Conservation (phyloP, 1,140 invertebrate genomes). For the Thrips palmi region DNA sequence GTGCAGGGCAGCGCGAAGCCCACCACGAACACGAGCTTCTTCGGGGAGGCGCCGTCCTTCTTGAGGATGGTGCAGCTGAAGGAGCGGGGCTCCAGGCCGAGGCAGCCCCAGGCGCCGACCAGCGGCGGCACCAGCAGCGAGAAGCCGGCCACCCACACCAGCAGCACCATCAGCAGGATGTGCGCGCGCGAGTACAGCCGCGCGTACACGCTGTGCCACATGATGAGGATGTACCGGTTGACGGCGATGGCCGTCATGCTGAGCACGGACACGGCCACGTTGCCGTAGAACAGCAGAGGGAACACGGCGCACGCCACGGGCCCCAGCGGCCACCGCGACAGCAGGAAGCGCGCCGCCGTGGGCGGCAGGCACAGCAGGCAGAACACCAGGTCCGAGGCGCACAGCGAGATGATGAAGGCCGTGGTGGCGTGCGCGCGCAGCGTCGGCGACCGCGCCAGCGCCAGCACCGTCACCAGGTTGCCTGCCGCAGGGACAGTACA, state of each 20-base stretch:
- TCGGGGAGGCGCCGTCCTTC: conserved; percentile 57
- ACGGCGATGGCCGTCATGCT: conserved; percentile 81
- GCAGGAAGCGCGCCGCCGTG: conserved; percentile 60
- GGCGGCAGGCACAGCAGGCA: conserved; percentile 67
- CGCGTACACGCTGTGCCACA: background rate
- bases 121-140: conserved; percentile 51
- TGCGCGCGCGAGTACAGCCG: conserved; percentile 49
- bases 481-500: too few relatives aligned
- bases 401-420: conserved; percentile 69
- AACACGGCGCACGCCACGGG: conserved; percentile 61
- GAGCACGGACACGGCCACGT: conserved; percentile 67
- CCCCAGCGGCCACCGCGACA: conserved; percentile 66
- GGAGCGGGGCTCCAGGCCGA: conserved; percentile 53
- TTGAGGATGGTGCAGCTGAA: conserved; percentile 74
- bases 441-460: conserved; percentile 52
- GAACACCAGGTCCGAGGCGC: conserved; percentile 70
- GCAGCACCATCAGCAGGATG: conserved; percentile 52
- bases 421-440: conserved; percentile 66
- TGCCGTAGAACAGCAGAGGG: conserved; percentile 76
- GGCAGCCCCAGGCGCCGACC: conserved; percentile 59
- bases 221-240: conserved; percentile 43
- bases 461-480: conserved; percentile 61
- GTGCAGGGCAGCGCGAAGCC: too few relatives aligned
- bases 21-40: conserved; percentile 72
- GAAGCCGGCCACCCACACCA: conserved; percentile 52